Evolutionary conservation across 2,888 invertebrate species (phyloP).

Genomic region (Apamea sordens): DNA sequence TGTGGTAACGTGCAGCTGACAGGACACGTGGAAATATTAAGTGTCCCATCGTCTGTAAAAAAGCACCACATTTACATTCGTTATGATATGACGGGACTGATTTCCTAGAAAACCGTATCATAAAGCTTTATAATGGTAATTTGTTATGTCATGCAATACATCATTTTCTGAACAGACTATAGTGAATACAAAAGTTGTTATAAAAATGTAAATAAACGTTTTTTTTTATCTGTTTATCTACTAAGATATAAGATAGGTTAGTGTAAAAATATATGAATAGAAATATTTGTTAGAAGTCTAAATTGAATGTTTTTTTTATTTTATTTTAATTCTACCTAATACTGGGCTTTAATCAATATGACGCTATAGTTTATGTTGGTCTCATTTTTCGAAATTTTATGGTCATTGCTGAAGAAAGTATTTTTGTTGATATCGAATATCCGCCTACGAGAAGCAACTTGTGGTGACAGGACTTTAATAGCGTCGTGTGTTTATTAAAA

Average conservation of each 20-base stretch:
- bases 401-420: background rate
- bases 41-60: too few species aligned
- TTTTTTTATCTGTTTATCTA: conserved; percentile 18
- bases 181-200: conserved; percentile 26
- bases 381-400: conserved; percentile 12
- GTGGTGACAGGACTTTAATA: background rate
- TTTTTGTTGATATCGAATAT: conserved; percentile 12
- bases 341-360: background rate
- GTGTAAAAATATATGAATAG: conserved; percentile 28
- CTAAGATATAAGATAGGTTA: conserved; percentile 22
- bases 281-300: conserved; percentile 22
- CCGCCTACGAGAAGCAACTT: conserved; percentile 1
- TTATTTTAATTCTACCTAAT: conserved; percentile 1
- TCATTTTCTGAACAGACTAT: background rate
- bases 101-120: too few species aligned
- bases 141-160: background rate
- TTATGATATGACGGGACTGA: too few species aligned
- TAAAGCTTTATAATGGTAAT: too few species aligned
- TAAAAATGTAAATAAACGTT: conserved; percentile 39
- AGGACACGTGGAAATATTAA: too few species aligned
- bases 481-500: background rate
- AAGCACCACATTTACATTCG: too few species aligned
- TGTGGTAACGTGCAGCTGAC: too few species aligned
- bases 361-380: background rate
- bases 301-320: conserved; percentile 10